Conservation (phyloP, 2,113 vertebrate species). For the Meleagris gallopavo region DNA sequence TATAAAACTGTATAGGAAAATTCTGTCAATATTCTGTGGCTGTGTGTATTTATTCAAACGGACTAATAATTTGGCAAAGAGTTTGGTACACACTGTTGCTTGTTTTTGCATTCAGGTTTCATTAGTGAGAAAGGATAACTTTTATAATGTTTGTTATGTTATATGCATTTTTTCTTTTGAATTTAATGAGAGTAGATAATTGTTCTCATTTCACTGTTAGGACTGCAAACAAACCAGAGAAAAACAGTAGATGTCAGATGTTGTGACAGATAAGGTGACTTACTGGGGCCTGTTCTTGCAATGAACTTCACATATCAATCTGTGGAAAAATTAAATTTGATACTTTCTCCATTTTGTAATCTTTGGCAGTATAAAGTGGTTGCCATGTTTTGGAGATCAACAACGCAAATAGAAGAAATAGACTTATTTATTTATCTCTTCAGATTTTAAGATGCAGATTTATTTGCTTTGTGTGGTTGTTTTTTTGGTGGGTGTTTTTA, state of each 20-base stretch:
- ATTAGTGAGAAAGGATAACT: not conserved
- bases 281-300: not conserved
- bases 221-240: not conserved
- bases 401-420: not conserved
- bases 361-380: not conserved
- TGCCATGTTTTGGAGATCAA: not conserved
- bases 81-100: not conserved
- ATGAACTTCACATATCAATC: not conserved
- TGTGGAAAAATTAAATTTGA: not conserved
- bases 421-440: not conserved
- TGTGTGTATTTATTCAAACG: not conserved
- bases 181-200: not conserved
- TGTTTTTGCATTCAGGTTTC: not conserved
- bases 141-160: not conserved
- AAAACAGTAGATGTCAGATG: not conserved
- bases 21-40: not conserved
- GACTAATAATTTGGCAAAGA: not conserved
- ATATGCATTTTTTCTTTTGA: not conserved
- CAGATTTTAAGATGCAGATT: not conserved
- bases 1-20: not conserved
- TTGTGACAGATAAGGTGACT: not conserved
- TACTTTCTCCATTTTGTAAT: accelerated
- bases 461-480: not conserved
- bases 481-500: not conserved
- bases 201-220: not conserved